Evolutionary conservation across 2,888 invertebrate species (phyloP), one percentile per base, ranked within the genome.

Genomic region (Cephus pygmeus): DNA sequence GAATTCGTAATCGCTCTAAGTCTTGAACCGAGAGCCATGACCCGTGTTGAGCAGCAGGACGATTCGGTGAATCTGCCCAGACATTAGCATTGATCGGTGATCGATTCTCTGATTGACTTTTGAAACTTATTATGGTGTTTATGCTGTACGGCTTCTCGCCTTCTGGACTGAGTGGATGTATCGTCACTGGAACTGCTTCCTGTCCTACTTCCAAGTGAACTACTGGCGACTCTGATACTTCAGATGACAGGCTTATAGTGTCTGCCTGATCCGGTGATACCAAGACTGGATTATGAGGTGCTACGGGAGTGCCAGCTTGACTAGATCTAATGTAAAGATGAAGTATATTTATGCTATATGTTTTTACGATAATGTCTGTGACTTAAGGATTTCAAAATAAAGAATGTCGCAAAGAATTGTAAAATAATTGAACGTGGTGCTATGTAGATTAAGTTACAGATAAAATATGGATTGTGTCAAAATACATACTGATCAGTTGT

Each of bases 1-100:
- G 96, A 83, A 95, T 94, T 86, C 96, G 95, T 71, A 99, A 93
- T 86, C 96, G 95, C 87, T 98, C 98, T 75, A 98, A 93, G 92
- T 99, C 99, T 88, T 95, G 95, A 0, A 94, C 92, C 73, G 96
- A 96, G 69, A 99, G 92, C 87, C 95, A 96, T 81, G 94, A 92
- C 73, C 97, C 97, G 90, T 96, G 96, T n/a, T 93, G 92, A 87
- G 93, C 93, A 56, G 91, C 89, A 3, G 92, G 92, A 36, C 90
- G 92, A 77, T 93, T 93, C 36, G 92, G 91, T 34, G 94, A 94
- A 73, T 92, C 92, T 33, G 92, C 92, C 94, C 94, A 94, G 1
- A 94, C 93, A 87, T 94, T 94, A 0, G 92, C 92, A 88, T 94
- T 92, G 73, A 92, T 90, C 30, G 90, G 91, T 3, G 90, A 85